Base-by-base conservation (phyloP, 2,888 invertebrate species). In the Cheilosia urbana region DNA sequence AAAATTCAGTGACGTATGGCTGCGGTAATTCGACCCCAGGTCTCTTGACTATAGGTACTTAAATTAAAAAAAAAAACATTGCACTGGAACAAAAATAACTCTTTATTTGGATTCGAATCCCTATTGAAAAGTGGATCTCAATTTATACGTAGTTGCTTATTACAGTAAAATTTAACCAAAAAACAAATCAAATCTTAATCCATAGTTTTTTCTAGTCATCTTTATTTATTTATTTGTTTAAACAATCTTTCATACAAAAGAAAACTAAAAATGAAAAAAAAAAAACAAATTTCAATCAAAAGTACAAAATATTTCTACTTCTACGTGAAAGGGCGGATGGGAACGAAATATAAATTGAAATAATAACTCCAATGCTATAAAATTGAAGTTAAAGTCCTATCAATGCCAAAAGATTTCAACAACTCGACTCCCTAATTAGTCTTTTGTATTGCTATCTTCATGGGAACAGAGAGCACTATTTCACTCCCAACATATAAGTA, bases 181-280 rank as follows among this genome's bases (percentile, higher is more conserved):
- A 53, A 42, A 53, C 19, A 15, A 42, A 17, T 17, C 17, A 68
- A 34, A 45, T 15, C 19, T 17, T 21, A 30, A 55, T 49, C 30
- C 42, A 19, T 42, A 49, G 47, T 53, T 66, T 76, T 66, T 42
- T 57, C 51, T 60, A 62, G 55, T 55, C 53, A 76, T 66, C 55
- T 69, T 77, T 77, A 77, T 77, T 77, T 62, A 69, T 53, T 58
- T 76, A 60, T 53, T 57, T 66, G 47, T 45, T 45, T 75, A 77
- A 77, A 77, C 68, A 77, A 69, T 77, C 77, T 77, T 68, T 47
- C 58, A 76, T 76, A 76, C 42, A 76, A 68, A 68, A 68, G 42
- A 34, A 76, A 66, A 63, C 21, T 1, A 57, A 40, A 37, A 63
- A 77, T 62, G 27, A 37, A 66, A 55, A 37, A 3, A 37, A 49